Evolutionary conservation across 1,140 invertebrate genomes (phyloP), one percentile per base, ranked within the genome.

Genomic region (Bombus pyrosoma): DNA sequence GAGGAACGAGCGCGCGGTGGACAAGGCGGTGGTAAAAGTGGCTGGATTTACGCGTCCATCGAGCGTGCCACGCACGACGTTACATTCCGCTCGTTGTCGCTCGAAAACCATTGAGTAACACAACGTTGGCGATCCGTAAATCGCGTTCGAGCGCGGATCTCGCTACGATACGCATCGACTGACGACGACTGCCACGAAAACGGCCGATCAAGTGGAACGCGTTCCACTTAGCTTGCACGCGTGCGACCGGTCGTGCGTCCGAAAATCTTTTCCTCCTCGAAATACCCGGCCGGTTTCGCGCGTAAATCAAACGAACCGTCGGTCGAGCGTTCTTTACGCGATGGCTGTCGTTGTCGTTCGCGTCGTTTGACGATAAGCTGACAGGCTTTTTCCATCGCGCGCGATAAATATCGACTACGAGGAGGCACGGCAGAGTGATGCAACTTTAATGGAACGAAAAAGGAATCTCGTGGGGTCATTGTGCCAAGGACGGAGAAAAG

Each of bases 401-500:
- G 32, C 69, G 81, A 85, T 71, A 75, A 85, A 72, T 64, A 86
- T 86, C 85, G 73, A n/a, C 59, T n/a, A 41, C 15, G 10, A 18
- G 34, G 3, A 2, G 43, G 39, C 1, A 32, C 32, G 64, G 10
- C 10, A 10, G 69, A 28, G 53, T 76, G 76, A 77, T 62, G 77
- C 66, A 90, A 85, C 81, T 66, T 74, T 89, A 89, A 90, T 85
- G 68, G 88, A 81, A 76, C 68, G 82, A 81, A 74, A 64, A 82
- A 68, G 72, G 68, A 85, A 59, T 75, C 69, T 47, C 57, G 62
- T 8, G 53, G 76, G 89, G 89, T 90, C 86, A 90, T 88, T 76
- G 86, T 88, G 89, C 81, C 90, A 90, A 91, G 90, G 90, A 75
- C 84, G 69, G 77, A 47, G 57, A 85, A 86, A 91, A 88, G 83